phyloP scores from a whole-genome alignment of 1,140 invertebrate species.

The Papilio glaucus region DNA sequence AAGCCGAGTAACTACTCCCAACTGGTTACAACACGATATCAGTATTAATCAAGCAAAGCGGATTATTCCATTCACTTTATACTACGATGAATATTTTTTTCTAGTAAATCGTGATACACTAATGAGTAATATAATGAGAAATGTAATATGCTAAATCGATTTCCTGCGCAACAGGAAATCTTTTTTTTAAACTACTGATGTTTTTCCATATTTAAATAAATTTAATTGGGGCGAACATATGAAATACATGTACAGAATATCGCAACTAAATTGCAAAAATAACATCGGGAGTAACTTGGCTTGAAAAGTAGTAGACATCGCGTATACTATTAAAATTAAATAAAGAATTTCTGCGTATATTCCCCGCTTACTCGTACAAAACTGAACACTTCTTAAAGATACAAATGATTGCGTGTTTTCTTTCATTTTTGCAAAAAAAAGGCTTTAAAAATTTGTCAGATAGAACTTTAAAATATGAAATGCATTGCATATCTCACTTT shows the following conservation, averaged over 20 bases:
- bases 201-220: background rate
- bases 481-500: background rate
- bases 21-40: too few species aligned
- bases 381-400: too few species aligned
- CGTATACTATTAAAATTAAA: too few species aligned
- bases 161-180: slow-evolving; percentile 1
- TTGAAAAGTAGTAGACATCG: too few species aligned
- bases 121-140: slow-evolving; percentile 2
- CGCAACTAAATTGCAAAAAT: too few species aligned
- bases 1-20: too few species aligned
- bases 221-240: background rate
- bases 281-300: too few species aligned
- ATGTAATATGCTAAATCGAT: slow-evolving; percentile 14
- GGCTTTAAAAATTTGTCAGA: too few species aligned
- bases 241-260: background rate
- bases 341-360: too few species aligned
- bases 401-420: too few species aligned
- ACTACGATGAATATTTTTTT: slow-evolving; percentile 5
- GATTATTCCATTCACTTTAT: slow-evolving; percentile 2
- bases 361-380: too few species aligned
- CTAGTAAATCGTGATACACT: slow-evolving; percentile 13
- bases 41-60: background rate
- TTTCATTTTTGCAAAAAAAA: too few species aligned
- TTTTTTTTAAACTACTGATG: background rate
- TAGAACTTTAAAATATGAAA: background rate